Evolutionary conservation across 2,113 vertebrate genomes (phyloP).

Genomic region (Chloropsis hardwickii): DNA sequence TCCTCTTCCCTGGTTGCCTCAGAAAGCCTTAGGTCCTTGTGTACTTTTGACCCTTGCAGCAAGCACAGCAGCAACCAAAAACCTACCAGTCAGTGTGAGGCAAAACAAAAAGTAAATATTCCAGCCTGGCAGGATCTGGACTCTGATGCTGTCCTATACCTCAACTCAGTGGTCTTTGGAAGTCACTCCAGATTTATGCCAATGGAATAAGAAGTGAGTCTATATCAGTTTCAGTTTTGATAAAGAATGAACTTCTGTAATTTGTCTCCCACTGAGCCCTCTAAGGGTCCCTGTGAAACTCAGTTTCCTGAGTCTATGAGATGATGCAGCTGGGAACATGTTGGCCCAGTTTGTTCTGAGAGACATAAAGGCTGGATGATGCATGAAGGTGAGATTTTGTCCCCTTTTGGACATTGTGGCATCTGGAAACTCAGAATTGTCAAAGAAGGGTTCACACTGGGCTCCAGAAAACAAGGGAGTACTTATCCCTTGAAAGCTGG

Average conservation of each 20-base stretch:
- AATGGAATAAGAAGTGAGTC: not conserved
- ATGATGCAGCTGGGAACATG: fast-evolving
- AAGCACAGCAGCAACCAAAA: not conserved
- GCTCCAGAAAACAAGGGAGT: not conserved
- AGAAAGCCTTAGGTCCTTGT: not conserved
- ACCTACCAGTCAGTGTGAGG: fast-evolving
- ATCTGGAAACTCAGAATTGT: not conserved
- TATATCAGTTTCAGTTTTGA: not conserved
- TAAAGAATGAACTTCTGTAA: not conserved
- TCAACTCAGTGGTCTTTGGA: not conserved
- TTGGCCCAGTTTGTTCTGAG: not conserved
- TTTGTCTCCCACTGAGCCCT: not conserved
- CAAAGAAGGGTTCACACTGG: not conserved
- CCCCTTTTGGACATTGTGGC: not conserved
- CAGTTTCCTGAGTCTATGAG: not conserved
- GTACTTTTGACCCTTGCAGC: not conserved
- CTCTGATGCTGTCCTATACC: not conserved
- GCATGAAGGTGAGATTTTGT: not conserved
- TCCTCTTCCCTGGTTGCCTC: not conserved
- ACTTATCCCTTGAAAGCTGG: not conserved
- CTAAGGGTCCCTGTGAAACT: not conserved
- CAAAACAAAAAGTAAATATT: not conserved
- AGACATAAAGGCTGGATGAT: not conserved
- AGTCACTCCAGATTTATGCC: not conserved
- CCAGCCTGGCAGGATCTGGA: not conserved